A percentile compares a stretch with the other conserved stretches of the same genome.
Evolutionary conservation across 2,797 vertebrate genomes (phyloP).

Genomic region (Chaetophractus vellerosus): DNA sequence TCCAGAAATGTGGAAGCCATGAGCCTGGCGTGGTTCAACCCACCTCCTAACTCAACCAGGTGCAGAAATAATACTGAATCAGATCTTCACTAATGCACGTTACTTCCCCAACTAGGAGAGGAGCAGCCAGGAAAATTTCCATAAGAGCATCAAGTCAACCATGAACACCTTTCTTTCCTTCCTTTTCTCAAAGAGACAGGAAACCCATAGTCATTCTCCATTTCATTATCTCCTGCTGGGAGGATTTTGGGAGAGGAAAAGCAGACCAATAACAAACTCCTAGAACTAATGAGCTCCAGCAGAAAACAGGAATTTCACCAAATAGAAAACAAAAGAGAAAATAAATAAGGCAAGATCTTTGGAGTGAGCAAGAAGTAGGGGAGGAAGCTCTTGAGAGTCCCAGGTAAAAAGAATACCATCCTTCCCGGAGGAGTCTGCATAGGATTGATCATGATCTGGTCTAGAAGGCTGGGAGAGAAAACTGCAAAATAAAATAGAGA

Average conservation of each 20-base stretch:
- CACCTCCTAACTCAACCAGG: not conserved
- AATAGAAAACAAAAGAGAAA: slow-evolving; percentile 7
- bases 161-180: not conserved
- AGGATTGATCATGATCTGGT: not conserved
- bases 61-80: slow-evolving; percentile 27
- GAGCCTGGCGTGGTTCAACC: not conserved
- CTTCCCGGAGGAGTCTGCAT: not conserved
- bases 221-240: slow-evolving; percentile 10
- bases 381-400: not conserved
- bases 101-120: not conserved
- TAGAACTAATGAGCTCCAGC: slow-evolving; percentile 39
- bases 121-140: not conserved
- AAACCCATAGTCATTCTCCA: slow-evolving; percentile 33
- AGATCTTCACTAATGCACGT: not conserved
- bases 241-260: slow-evolving; percentile 57
- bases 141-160: not conserved
- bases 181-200: slow-evolving; percentile 6
- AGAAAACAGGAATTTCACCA: not conserved
- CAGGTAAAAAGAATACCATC: not conserved
- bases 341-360: not conserved
- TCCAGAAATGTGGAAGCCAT: not conserved
- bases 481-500: not conserved
- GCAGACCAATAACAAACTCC: slow-evolving; percentile 30
- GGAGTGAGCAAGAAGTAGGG: not conserved
- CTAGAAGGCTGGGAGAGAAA: not conserved